Evolutionary conservation across 2,888 invertebrate species (phyloP).

Genomic region (Phalangium opilio): DNA sequence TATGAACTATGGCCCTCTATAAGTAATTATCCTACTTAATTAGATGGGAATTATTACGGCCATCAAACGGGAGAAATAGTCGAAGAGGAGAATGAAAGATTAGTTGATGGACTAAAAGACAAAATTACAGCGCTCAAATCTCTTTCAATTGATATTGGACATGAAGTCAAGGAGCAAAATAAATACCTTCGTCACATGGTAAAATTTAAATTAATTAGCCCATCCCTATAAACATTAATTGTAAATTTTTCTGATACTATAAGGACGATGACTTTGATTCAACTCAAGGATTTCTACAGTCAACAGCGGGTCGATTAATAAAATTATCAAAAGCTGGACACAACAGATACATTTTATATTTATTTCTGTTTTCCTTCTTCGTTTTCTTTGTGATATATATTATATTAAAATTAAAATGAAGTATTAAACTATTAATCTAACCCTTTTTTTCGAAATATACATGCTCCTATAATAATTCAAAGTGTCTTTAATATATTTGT

Average conservation of each 20-base stretch:
- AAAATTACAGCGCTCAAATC: conserved; percentile 83
- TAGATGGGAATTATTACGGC: too few relatives aligned
- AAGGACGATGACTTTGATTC: conserved; percentile 34
- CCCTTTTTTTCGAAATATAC: too few relatives aligned
- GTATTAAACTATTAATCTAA: too few relatives aligned
- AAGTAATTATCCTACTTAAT: too few relatives aligned
- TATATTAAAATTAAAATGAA: conserved; percentile 27
- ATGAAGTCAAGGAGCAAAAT: conserved; percentile 85
- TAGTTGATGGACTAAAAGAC: conserved; percentile 69
- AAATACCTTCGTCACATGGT: conserved; percentile 62
- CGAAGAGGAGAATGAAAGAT: conserved; percentile 78
- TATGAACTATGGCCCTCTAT: too few relatives aligned
- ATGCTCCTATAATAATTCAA: too few relatives aligned
- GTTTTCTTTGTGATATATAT: conserved; percentile 34
- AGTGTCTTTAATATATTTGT: too few relatives aligned
- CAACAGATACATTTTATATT: conserved; percentile 31
- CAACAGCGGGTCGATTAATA: conserved; percentile 30
- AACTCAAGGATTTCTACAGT: conserved; percentile 28
- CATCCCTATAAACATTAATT: conserved; percentile 5
- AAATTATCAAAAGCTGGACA: conserved; percentile 30
- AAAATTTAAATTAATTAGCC: conserved; percentile 16
- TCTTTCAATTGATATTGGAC: conserved; percentile 53
- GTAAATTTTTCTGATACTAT: conserved; percentile 8
- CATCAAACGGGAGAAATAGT: conserved; percentile 29
- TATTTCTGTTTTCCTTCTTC: conserved; percentile 32